phyloP scores from a whole-genome alignment of 2,113 vertebrate genomes.

The Gymnobelideus leadbeateri region DNA sequence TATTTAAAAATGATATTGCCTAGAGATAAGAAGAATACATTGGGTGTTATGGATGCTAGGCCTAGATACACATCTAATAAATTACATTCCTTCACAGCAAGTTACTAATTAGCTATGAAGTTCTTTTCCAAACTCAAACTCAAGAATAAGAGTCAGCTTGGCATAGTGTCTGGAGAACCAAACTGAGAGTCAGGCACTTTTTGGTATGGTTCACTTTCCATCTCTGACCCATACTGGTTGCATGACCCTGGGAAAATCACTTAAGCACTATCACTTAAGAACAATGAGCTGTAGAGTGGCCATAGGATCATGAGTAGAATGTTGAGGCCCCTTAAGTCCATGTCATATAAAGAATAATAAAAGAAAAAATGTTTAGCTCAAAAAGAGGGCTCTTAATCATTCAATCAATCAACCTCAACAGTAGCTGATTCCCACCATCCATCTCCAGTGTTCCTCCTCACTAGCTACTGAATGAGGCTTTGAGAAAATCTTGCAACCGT shows the following conservation, averaged over 20 bases:
- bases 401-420: not conserved
- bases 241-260: not conserved
- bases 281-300: not conserved
- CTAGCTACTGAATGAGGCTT: slow-evolving; percentile 3
- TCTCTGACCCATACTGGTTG: not conserved
- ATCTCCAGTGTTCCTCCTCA: not conserved
- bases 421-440: not conserved
- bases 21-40: not conserved
- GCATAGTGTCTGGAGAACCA: not conserved
- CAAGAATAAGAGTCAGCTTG: not conserved
- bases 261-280: not conserved
- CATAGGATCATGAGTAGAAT: not conserved
- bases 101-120: not conserved
- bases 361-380: not conserved
- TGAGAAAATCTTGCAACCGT: not conserved
- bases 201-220: not conserved
- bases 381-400: not conserved
- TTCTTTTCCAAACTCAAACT: not conserved
- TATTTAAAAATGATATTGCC: not conserved
- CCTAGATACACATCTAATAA: not conserved
- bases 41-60: not conserved
- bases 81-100: not conserved
- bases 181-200: not conserved
- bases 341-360: not conserved
- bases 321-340: not conserved